These are phyloP conservation scores for Drosophila paranaensis DNA, from an alignment of 2,888 invertebrate species.

Conservation along the genomic window DNA sequence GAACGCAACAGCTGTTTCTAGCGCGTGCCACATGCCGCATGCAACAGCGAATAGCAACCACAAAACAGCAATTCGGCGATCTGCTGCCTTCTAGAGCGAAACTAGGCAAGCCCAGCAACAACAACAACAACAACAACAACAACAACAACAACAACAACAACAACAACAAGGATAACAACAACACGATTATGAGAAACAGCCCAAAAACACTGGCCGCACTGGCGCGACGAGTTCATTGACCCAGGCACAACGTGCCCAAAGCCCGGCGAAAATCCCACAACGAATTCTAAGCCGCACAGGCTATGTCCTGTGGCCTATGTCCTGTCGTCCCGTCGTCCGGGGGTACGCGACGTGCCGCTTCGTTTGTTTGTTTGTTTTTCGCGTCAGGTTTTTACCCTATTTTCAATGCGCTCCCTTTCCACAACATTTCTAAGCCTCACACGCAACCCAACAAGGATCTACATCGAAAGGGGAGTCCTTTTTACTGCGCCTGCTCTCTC, in stretches of 20 bases:
- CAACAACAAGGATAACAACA: background rate
- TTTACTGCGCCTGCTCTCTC: conserved; percentile 1
- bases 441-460: conserved; percentile 30
- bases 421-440: conserved; percentile 43
- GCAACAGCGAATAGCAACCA: conserved; percentile 34
- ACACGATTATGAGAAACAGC: conserved; percentile 7
- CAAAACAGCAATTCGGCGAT: conserved; percentile 22
- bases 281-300: conserved; percentile 12
- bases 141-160: background rate
- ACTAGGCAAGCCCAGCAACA: conserved; percentile 10
- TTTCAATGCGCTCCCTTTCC: conserved; percentile 63
- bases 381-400: conserved; percentile 80
- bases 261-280: conserved; percentile 13
- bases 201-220: conserved; percentile 46
- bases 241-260: conserved; percentile 17
- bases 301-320: conserved; percentile 21
- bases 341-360: conserved; percentile 39
- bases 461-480: conserved; percentile 25
- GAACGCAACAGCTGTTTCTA: conserved; percentile 72
- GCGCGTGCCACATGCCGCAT: conserved; percentile 25
- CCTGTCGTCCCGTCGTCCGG: conserved; percentile 8
- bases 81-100: conserved; percentile 27
- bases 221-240: conserved; percentile 47
- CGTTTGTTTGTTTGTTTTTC: conserved; percentile 79
- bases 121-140: background rate